These are phyloP conservation scores for Macaca mulatta DNA, from an alignment of 2,113 vertebrate genomes.

Conservation along the genomic window DNA sequence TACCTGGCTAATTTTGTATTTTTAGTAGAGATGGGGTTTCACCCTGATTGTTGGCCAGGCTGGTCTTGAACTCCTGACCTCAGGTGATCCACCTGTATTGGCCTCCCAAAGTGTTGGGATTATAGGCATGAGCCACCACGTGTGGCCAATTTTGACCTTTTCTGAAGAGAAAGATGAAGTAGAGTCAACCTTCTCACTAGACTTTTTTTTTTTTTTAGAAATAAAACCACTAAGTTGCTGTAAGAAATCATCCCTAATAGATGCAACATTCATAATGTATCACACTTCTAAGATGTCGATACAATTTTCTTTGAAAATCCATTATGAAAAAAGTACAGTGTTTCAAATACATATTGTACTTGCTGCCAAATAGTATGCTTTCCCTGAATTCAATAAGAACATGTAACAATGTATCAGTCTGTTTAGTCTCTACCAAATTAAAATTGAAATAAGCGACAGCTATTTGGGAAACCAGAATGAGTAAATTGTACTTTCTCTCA, in stretches of 20 bases:
- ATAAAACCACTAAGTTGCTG: not conserved
- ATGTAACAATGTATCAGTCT: not conserved
- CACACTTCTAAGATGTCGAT: constrained; percentile 10
- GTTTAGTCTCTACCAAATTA: constrained; percentile 43
- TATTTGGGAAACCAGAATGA: constrained; percentile 26
- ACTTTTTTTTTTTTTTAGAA: not conserved
- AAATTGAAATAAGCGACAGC: constrained; percentile 6
- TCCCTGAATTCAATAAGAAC: constrained; percentile 18
- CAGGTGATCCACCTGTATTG: too few species aligned
- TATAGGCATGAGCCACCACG: too few species aligned
- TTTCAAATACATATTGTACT: not conserved
- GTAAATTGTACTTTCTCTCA: not conserved
- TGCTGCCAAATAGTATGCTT: not conserved
- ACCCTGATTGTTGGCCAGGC: too few species aligned
- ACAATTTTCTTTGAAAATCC: constrained; percentile 46
- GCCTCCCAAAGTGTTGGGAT: too few species aligned
- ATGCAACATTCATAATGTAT: constrained; percentile 34
- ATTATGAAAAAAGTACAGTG: constrained; percentile 26
- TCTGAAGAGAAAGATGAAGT: not conserved
- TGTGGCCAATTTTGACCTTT: too few species aligned
- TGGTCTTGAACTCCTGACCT: too few species aligned
- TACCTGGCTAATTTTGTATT: too few species aligned
- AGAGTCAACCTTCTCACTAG: not conserved
- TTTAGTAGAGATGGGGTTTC: too few species aligned
- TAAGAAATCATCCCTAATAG: constrained; percentile 24